These are phyloP conservation scores for Drosophila tani DNA, from an alignment of 1,140 invertebrate genomes.

Conservation along the genomic window DNA sequence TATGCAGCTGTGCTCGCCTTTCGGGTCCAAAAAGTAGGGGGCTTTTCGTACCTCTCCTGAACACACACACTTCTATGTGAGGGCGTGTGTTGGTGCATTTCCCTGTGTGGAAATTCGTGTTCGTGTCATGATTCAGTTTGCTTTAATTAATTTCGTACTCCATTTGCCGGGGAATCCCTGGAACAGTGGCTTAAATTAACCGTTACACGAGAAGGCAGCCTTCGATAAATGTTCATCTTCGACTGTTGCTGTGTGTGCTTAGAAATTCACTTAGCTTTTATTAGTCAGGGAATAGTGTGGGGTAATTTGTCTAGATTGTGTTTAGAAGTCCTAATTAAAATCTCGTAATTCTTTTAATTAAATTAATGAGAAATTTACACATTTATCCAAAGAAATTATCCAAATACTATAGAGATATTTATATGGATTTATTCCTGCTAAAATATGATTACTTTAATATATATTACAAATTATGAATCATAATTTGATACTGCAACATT, in stretches of 20 bases:
- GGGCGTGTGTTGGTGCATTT: slow-evolving; percentile 15
- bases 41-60: slow-evolving; percentile 10
- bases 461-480: no score
- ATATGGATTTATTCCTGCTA: no score
- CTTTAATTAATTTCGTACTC: slow-evolving; percentile 71
- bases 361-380: not conserved
- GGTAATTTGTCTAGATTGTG: not conserved
- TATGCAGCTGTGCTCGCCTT: slow-evolving; percentile 52
- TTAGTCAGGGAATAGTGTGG: not conserved
- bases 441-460: no score
- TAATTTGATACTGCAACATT: no score
- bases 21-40: slow-evolving; percentile 16
- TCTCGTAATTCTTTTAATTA: no score
- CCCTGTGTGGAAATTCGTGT: slow-evolving; percentile 50
- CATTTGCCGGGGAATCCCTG: slow-evolving; percentile 7
- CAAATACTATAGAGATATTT: no score
- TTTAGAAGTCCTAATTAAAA: not conserved
- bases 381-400: no score
- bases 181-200: slow-evolving; percentile 54
- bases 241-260: slow-evolving; percentile 13
- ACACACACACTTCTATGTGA: not conserved
- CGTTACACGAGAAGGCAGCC: slow-evolving; percentile 14
- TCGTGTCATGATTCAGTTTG: slow-evolving; percentile 66
- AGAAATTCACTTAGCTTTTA: not conserved
- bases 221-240: slow-evolving; percentile 3